These are phyloP conservation scores for Hydraecia micacea DNA, from an alignment of 2,888 invertebrate species.

Conservation along the genomic window DNA sequence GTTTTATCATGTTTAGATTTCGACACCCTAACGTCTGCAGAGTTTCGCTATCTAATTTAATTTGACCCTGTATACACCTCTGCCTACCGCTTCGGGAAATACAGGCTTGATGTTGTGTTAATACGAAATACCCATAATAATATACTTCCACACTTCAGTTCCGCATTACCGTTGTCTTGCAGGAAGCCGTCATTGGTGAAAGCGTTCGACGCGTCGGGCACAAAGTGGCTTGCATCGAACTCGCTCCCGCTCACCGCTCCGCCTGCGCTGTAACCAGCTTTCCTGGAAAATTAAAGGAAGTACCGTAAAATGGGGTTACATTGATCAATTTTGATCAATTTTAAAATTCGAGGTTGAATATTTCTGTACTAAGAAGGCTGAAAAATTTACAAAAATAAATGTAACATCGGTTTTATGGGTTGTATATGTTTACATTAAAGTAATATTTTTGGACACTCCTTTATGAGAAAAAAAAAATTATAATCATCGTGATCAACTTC, in stretches of 20 bases:
- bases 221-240: slow-evolving; percentile 88
- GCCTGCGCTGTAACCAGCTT: slow-evolving; percentile 78
- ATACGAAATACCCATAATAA: slow-evolving; percentile 6
- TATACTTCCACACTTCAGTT: not conserved
- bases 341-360: no score
- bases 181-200: slow-evolving; percentile 88
- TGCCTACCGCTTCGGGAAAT: not conserved
- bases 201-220: slow-evolving; percentile 85
- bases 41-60: not conserved
- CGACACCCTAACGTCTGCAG: not conserved
- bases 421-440: no score
- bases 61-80: not conserved
- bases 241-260: slow-evolving; percentile 86
- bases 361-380: no score
- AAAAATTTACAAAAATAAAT: no score
- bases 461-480: no score
- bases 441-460: no score
- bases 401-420: no score
- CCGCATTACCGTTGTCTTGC: slow-evolving; percentile 80
- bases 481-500: no score
- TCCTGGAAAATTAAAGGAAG: slow-evolving; percentile 69
- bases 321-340: no score
- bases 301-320: no score
- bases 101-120: not conserved
- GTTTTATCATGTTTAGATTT: not conserved